Conservation (phyloP, 2,113 vertebrate genomes). For the Pholis gunnellus region DNA sequence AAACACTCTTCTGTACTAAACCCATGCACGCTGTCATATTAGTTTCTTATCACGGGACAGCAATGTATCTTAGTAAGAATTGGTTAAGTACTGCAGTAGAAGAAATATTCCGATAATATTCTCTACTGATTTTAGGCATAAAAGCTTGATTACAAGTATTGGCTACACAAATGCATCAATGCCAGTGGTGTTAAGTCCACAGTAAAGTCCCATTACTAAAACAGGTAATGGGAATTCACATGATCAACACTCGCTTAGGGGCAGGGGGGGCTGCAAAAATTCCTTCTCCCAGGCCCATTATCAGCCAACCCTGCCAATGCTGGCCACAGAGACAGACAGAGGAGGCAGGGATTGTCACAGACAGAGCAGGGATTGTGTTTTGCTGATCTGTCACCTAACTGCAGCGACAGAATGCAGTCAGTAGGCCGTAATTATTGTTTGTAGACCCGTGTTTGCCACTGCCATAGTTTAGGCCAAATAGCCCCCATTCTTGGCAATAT, state of each 20-base stretch:
- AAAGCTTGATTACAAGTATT: neutral
- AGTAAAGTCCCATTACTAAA: conserved; percentile 30
- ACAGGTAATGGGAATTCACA: conserved; percentile 57
- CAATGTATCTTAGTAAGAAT: neutral
- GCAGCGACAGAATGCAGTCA: conserved; percentile 73
- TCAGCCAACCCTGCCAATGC: conserved; percentile 51
- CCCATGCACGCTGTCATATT: neutral
- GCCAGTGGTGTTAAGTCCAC: conserved; percentile 15
- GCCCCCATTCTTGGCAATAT: conserved; percentile 62
- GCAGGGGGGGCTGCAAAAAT: conserved; percentile 61
- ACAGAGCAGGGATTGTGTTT: conserved; percentile 80
- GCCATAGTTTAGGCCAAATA: conserved; percentile 68
- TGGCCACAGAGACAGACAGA: conserved; percentile 60
- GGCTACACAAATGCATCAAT: neutral
- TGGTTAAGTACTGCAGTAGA: neutral
- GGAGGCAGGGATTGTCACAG: conserved; percentile 68
- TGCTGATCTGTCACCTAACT: conserved; percentile 79
- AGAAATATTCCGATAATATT: neutral
- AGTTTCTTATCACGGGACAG: no score
- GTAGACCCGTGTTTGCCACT: conserved; percentile 45
- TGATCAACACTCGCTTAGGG: conserved; percentile 54
- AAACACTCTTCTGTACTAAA: neutral
- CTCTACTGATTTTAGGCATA: neutral
- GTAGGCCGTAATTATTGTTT: conserved; percentile 72
- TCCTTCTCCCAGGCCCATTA: conserved; percentile 75